Evolutionary conservation across 2,113 vertebrate species (phyloP), one percentile per base, ranked within the genome.

Genomic region (Nothobranchius kuhntae): DNA sequence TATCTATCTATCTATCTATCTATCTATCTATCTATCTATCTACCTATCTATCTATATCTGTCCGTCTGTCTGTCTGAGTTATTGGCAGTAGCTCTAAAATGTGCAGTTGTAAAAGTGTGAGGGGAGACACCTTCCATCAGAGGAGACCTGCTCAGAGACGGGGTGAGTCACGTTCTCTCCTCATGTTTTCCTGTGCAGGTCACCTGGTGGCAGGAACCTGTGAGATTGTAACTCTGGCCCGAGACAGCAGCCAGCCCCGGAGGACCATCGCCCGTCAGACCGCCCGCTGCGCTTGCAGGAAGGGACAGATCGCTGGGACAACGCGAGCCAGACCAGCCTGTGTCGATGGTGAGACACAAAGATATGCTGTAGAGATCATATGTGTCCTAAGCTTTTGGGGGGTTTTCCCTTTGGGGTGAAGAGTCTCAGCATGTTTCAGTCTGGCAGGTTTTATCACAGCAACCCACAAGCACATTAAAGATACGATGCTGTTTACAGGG

Each of bases 191-290:
- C 52, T 35, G 74, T 82, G 89, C 91, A 99, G 96, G 95, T 94
- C 96, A 97, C 60, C 92, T 97, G 91, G 94, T 94, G 61, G 95
- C 95, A 42, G 97, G 97, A 67, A 96, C 94, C 61, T 98, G 96
- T 91, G 96, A 98, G 86, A 95, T 98, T 65, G 94, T 98, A 79
- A 96, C 95, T 62, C 92, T 97, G 91, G 95, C 96, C 92, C 95
- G 94, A 79, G 95, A 96, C 88, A 96, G 95, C 92, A 96, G 96
- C 85, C 95, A 96, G 89, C 96, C 96, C 1, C 92, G 92, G 89
- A 95, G 94, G 89, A 98, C 95, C 53, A 95, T 98, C 46, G 96
- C 97, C 65, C 93, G 96, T 56, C 97, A 98, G 93, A 98, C 97
- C 6, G 97, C 96, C 17, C 95, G 97, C 91, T 99, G 97, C 21